Evolutionary conservation across 2,113 vertebrate genomes (phyloP), one percentile per base, ranked within the genome.

Genomic region (Sceloporus undulatus): DNA sequence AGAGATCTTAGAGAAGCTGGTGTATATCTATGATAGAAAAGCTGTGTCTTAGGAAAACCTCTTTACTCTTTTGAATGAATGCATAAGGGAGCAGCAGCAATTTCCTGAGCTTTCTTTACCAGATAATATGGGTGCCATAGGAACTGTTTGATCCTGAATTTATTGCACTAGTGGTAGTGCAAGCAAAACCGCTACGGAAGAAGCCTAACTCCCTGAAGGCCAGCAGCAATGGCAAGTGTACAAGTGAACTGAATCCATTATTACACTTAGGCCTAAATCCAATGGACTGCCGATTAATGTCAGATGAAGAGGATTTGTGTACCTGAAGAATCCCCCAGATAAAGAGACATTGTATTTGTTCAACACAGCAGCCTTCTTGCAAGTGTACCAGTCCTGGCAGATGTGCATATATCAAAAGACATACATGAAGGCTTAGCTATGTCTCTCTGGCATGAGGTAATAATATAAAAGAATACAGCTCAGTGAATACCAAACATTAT

Each of bases 351-450:
- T n/a, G n/a, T 70, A 18, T 52, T 82, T 77, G 42, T 74, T 77
- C 48, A 62, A 21, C 74, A 62, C 19, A 82, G 74, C 74, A 70
- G 81, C 34, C 25, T 84, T 65, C 38, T 73, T 27, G 29, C 79
- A 71, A 59, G 21, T 42, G 76, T 84, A 38, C 27, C 38, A n/a
- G 66, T 76, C 78, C 79, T 42, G 21, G 56, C 68, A 90, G 81
- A 90, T 90, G 87, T 90, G 56, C 70, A 87, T 80, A 75, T 79
- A 80, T 87, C 42, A 80, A 75, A 84, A 84, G 68, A 54, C 48
- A 73, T 40, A 76, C n/a, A 25, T 34, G 56, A 56, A 87, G 68
- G 76, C n/a, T 87, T 87, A 81, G 62, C 65, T 62, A 34, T 62
- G 11, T 82, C 10, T 85, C 76, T 84, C 56, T 87, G 52, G 54